A percentile compares a stretch with the other conserved stretches of the same genome.
phyloP scores from a whole-genome alignment of 1,140 invertebrate genomes.

The Popillia japonica region DNA sequence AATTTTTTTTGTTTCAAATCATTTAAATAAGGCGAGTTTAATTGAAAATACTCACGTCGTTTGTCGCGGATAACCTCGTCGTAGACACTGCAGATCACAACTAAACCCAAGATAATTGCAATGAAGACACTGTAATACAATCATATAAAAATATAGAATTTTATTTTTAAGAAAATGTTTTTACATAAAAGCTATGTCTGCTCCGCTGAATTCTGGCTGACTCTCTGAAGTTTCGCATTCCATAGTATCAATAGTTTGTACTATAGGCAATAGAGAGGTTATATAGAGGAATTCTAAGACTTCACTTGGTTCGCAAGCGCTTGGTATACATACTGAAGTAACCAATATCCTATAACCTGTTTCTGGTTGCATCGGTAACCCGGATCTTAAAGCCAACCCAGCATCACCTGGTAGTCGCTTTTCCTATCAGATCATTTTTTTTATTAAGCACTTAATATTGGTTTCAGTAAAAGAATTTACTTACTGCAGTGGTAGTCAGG shows the following conservation, averaged over 20 bases:
- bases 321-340: constrained; percentile 19
- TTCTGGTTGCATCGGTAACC: constrained; percentile 16
- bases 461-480: background rate
- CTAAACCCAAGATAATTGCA: constrained; percentile 2
- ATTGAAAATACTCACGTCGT: background rate
- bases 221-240: background rate
- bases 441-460: background rate
- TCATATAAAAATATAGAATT: background rate
- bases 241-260: background rate
- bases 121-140: constrained; percentile 30
- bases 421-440: background rate
- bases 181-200: constrained; percentile 22
- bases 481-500: background rate
- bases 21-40: too few species aligned
- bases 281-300: background rate
- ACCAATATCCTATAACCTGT: constrained; percentile 10
- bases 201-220: background rate
- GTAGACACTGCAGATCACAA: background rate
- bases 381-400: background rate
- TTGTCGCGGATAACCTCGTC: constrained; percentile 19
- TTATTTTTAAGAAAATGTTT: background rate
- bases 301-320: constrained; percentile 22
- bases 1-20: background rate
- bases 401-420: background rate
- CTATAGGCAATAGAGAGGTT: background rate